A percentile compares a stretch with the other conserved stretches of the same genome.
phyloP scores from a whole-genome alignment of 2,113 vertebrate species.

The Sinocyclocheilus anshuiensis region DNA sequence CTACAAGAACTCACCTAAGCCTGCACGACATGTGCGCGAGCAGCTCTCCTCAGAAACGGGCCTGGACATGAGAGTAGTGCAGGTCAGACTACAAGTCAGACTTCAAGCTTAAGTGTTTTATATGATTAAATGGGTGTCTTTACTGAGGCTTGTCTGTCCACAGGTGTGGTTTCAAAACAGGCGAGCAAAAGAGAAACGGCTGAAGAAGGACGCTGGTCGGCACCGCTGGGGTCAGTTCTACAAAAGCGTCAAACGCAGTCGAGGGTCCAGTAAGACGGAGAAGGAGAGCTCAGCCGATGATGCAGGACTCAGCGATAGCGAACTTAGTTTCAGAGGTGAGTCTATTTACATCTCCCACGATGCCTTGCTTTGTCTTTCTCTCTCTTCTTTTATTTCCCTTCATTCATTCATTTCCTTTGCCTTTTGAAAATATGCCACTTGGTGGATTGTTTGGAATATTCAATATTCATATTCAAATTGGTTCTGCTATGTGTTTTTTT shows the following conservation, averaged over 20 bases:
- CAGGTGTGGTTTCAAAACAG: slow-evolving; percentile 99
- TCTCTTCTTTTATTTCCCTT: slow-evolving; percentile 19
- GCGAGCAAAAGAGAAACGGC: slow-evolving; percentile 93
- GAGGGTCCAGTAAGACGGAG: slow-evolving; percentile 85
- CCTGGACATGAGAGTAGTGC: slow-evolving; percentile 97
- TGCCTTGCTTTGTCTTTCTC: neutral
- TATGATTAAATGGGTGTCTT: neutral
- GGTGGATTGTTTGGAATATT: slow-evolving; percentile 55
- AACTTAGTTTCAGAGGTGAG: slow-evolving; percentile 96
- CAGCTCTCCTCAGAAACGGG: slow-evolving; percentile 97
- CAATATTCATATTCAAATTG: too few relatives aligned
- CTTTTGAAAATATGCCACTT: slow-evolving; percentile 56
- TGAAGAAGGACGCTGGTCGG: slow-evolving; percentile 96
- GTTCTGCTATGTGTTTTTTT: slow-evolving; percentile 44
- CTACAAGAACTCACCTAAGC: slow-evolving; percentile 98
- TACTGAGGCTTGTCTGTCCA: neutral
- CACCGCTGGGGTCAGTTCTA: slow-evolving; percentile 99
- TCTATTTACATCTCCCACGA: neutral
- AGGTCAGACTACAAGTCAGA: slow-evolving; percentile 75
- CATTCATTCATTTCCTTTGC: slow-evolving; percentile 31
- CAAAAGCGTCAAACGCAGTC: slow-evolving; percentile 90
- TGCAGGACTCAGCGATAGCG: slow-evolving; percentile 95
- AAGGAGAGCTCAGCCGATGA: slow-evolving; percentile 96
- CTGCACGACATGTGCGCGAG: slow-evolving; percentile 92
- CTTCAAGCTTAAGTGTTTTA: neutral